phyloP scores from a whole-genome alignment of 2,797 vertebrate species.

The Melanitta fusca region DNA sequence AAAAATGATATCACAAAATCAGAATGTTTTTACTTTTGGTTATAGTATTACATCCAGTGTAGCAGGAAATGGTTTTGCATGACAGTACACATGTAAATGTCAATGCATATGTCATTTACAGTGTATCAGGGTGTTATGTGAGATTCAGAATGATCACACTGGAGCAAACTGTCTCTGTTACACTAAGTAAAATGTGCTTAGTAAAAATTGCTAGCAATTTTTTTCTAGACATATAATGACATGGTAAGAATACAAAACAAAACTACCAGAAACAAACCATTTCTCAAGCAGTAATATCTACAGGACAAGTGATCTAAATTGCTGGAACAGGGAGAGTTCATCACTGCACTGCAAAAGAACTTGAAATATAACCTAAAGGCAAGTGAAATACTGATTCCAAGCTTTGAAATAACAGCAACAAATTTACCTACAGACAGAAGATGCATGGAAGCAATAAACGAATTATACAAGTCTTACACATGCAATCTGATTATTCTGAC shows the following conservation, averaged over 20 bases:
- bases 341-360: slow-evolving; percentile 89
- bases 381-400: slow-evolving; percentile 87
- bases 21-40: slow-evolving; percentile 76
- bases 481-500: slow-evolving; percentile 99
- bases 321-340: slow-evolving; percentile 89
- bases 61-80: slow-evolving; percentile 89
- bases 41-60: slow-evolving; percentile 87
- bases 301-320: slow-evolving; percentile 92
- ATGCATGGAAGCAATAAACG: slow-evolving; percentile 98
- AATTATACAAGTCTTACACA: slow-evolving; percentile 97
- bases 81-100: slow-evolving; percentile 89
- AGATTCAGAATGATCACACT: slow-evolving; percentile 73
- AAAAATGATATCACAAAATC: slow-evolving; percentile 77
- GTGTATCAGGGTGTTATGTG: slow-evolving; percentile 73
- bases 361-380: slow-evolving; percentile 93
- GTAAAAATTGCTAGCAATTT: slow-evolving; percentile 83
- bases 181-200: slow-evolving; percentile 80
- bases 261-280: slow-evolving; percentile 89
- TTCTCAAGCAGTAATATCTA: slow-evolving; percentile 87
- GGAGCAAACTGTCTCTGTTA: slow-evolving; percentile 76
- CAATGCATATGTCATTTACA: slow-evolving; percentile 85
- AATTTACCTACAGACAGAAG: slow-evolving; percentile 99
- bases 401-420: slow-evolving; percentile 97
- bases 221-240: slow-evolving; percentile 79
- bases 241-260: slow-evolving; percentile 84